A percentile compares a stretch with the other conserved stretches of the same genome.
Evolutionary conservation across 2,797 vertebrate genomes (phyloP).

Genomic region (Paratrypauchen microcephalus): DNA sequence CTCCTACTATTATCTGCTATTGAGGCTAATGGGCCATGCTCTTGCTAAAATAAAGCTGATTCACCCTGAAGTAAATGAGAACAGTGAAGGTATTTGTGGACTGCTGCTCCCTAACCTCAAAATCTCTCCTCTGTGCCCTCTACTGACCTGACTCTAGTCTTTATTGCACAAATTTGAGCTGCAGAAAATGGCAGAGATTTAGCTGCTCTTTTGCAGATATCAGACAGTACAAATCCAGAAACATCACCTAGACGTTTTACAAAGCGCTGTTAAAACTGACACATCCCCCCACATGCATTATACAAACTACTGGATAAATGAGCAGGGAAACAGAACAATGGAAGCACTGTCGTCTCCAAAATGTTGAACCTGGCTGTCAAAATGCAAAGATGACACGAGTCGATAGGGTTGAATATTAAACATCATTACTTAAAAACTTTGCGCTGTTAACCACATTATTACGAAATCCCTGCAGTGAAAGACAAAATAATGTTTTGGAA

Average conservation of each 20-base stretch:
- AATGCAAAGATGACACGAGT: not conserved
- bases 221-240: slow-evolving; percentile 11
- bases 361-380: not conserved
- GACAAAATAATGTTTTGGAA: too few species aligned
- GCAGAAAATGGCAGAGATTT: slow-evolving; percentile 25
- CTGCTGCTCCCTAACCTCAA: slow-evolving; percentile 8
- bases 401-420: not conserved
- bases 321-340: slow-evolving; percentile 2
- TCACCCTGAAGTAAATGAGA: not conserved
- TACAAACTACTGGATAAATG: slow-evolving; percentile 12
- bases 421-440: not conserved
- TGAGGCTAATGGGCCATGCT: too few species aligned
- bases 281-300: slow-evolving; percentile 41
- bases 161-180: slow-evolving; percentile 11
- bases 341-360: not conserved
- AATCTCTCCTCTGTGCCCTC: slow-evolving; percentile 25
- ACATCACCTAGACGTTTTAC: slow-evolving; percentile 1
- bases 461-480: too few species aligned
- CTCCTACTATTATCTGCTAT: too few species aligned
- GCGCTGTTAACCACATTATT: not conserved
- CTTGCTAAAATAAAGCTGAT: too few species aligned
- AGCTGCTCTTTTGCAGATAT: slow-evolving; percentile 20
- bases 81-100: slow-evolving; percentile 21
- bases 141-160: slow-evolving; percentile 35
- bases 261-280: slow-evolving; percentile 19